phyloP scores from a whole-genome alignment of 2,797 vertebrate species.

The Xyrichtys novacula region DNA sequence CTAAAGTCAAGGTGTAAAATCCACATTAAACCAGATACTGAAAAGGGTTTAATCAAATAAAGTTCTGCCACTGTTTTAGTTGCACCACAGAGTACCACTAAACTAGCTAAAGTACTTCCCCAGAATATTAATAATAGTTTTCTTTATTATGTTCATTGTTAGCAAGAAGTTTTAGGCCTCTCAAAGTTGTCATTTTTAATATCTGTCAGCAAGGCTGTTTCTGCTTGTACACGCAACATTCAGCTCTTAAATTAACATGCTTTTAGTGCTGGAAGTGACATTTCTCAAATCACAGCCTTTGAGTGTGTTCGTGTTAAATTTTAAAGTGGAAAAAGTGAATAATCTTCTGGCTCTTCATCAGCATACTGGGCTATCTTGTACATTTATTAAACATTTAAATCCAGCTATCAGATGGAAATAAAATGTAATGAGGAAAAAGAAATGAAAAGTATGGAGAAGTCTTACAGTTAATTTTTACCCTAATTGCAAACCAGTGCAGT shows the following conservation, averaged over 20 bases:
- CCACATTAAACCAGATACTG: no score
- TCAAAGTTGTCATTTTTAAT: not conserved
- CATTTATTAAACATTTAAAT: constrained; percentile 21
- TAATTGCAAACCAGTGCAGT: not conserved
- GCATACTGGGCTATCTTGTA: not conserved
- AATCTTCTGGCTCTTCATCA: not conserved
- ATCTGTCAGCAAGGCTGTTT: no score
- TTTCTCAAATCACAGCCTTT: constrained; percentile 3
- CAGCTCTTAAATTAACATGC: not conserved
- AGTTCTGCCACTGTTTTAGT: no score
- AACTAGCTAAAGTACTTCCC: no score
- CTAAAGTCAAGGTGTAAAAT: no score
- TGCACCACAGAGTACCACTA: no score
- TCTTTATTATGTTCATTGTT: no score
- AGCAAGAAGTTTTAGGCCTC: no score
- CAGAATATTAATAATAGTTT: no score
- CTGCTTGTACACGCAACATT: not conserved
- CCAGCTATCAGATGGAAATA: not conserved
- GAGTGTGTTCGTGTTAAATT: constrained; percentile 11
- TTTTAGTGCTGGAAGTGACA: not conserved
- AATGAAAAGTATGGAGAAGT: constrained; percentile 10
- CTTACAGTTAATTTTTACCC: not conserved
- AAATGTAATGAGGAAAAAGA: not conserved
- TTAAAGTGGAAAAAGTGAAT: constrained; percentile 4
- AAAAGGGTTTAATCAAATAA: no score